Percentiles rank a stretch among this genome's conserved stretches.
Conservation (phyloP, 1,140 invertebrate genomes). For the Eurosta solidaginis region DNA sequence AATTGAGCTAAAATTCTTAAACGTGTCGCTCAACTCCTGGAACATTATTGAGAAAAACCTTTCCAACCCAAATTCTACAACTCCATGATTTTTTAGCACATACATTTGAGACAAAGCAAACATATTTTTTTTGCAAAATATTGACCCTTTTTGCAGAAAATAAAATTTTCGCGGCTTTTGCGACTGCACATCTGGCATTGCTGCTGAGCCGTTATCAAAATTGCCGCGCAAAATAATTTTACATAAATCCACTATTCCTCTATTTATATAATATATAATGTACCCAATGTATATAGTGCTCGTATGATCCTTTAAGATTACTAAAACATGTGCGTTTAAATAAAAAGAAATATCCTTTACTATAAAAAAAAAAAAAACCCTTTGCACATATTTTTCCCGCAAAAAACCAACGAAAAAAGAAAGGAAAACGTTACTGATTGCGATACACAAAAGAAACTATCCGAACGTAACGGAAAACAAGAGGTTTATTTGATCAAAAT, state of each 20-base stretch:
- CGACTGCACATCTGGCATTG: not conserved
- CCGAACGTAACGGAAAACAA: slow-evolving; percentile 9
- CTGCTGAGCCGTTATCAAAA: not conserved
- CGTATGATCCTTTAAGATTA: not conserved
- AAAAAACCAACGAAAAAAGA: not conserved
- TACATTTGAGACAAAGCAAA: too few species aligned
- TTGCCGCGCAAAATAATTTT: not conserved
- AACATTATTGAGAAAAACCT: too few species aligned
- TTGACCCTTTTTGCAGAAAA: not conserved
- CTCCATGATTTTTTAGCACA: too few species aligned
- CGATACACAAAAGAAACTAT: not conserved
- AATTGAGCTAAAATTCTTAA: too few species aligned
- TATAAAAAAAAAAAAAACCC: too few species aligned
- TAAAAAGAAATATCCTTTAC: not conserved
- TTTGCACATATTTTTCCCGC: slow-evolving; percentile 1
- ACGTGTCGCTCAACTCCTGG: too few species aligned
- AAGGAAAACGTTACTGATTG: not conserved
- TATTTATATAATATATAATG: too few species aligned
- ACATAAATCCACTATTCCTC: not conserved
- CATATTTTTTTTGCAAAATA: too few species aligned
- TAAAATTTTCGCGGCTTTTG: not conserved
- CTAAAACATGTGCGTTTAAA: not conserved
- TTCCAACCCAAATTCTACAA: too few species aligned
- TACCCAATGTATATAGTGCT: too few species aligned
- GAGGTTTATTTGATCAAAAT: not conserved